Base-by-base conservation (phyloP, 2,888 invertebrate species). In the Mechanitis messenoides region DNA sequence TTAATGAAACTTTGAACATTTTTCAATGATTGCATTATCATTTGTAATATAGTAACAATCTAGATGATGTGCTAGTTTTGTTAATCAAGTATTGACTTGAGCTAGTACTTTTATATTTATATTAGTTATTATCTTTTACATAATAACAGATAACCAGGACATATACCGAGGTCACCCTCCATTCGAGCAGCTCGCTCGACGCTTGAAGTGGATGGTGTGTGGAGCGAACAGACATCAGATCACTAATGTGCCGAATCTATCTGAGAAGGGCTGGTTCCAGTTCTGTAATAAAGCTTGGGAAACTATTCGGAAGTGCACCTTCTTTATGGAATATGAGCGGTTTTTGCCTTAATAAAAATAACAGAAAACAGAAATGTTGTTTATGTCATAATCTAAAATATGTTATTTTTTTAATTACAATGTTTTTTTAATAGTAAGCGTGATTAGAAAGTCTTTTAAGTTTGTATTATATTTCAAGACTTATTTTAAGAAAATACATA, bases 281-380 rank as follows among this genome's bases (percentile, higher is more conserved):
- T 96, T 95, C 83, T 94, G 95, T 76, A 92, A 92, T 54, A 95
- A 95, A 82, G 94, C 95, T 1, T 95, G 96, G 95, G 96, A 97
- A 70, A 93, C 93, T 53, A 94, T 96, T 57, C 94, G 94, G 74
- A 96, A 96, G 74, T 96, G 95, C 76, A 93, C 94, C 53, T 93
- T 96, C 75, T 95, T 95, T 75, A 92, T 95, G 70, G 96, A 97
- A 79, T 96, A 96, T 79, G 95, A 94, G 72, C 91, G 96, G 80
- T 90, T 96, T 66, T 90, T 96, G 82, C 95, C 95, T 4, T 87
- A 80, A 85, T 61, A 42, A 55, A 54, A 9, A 9, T 9, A 59
- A 6, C 5, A 9, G 9, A 31, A 31, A 6, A 11, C 5, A 28
- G n/a, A 50, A 50, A 50, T 31, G 1, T 3, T 31, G 6, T 50